phyloP scores from a whole-genome alignment of 2,113 vertebrate species.

The Alexandromys fortis region DNA sequence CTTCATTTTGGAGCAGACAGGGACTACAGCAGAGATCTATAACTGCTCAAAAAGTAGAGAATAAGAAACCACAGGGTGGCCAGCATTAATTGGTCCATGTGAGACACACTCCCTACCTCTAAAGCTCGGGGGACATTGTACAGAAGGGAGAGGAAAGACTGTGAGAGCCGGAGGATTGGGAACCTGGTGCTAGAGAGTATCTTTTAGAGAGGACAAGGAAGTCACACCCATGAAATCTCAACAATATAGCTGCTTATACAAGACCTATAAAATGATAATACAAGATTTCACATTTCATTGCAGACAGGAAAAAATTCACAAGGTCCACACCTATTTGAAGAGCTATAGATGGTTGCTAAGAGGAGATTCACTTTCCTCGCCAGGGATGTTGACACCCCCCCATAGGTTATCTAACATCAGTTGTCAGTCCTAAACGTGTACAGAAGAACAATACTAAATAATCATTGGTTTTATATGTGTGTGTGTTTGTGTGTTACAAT shows the following conservation, averaged over 20 bases:
- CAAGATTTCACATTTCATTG: not conserved
- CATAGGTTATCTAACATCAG: too few species aligned
- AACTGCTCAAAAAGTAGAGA: not conserved
- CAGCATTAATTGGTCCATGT: not conserved
- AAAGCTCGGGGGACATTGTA: not conserved
- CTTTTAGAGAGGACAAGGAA: not conserved
- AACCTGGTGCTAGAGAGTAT: not conserved
- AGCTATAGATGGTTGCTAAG: not conserved
- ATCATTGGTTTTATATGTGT: too few species aligned
- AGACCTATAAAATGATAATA: not conserved
- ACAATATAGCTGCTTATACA: not conserved
- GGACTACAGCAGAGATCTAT: not conserved
- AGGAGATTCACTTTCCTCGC: not conserved
- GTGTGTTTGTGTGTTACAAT: not conserved
- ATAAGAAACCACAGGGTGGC: not conserved
- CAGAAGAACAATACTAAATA: not conserved
- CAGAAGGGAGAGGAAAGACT: not conserved
- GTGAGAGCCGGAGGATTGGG: too few species aligned
- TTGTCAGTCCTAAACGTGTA: not conserved
- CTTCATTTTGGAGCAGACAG: not conserved
- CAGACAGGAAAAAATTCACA: not conserved
- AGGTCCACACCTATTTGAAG: not conserved
- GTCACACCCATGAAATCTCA: not conserved
- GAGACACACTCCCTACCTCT: not conserved
- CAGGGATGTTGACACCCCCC: not conserved